phyloP scores from a whole-genome alignment of 2,797 vertebrate genomes.

The Luscinia megarhynchos region DNA sequence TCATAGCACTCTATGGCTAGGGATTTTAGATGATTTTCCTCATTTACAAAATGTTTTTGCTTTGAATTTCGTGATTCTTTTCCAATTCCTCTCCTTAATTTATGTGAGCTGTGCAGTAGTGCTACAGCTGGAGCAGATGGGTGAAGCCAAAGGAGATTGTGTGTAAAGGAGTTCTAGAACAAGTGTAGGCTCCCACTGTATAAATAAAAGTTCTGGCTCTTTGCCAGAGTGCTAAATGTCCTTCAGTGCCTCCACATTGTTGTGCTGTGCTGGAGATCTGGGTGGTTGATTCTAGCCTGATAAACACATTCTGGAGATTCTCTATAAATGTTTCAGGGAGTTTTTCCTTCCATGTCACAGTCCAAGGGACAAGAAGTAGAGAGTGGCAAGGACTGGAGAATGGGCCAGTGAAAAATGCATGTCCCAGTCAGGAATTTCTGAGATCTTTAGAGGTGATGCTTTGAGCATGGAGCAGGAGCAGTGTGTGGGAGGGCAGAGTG shows the following conservation, averaged over 20 bases:
- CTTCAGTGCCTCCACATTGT: background rate
- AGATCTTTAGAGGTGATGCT: background rate
- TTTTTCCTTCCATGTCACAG: background rate
- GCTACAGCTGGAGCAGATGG: background rate
- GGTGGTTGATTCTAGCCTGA: background rate
- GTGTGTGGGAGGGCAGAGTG: background rate
- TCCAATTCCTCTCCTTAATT: background rate
- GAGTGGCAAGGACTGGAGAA: background rate
- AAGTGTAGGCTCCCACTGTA: background rate
- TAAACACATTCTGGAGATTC: background rate
- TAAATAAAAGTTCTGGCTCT: background rate
- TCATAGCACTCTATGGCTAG: background rate
- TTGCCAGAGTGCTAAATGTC: background rate
- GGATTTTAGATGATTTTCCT: background rate
- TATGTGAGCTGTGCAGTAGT: background rate
- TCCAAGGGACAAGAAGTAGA: background rate
- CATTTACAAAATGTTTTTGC: background rate
- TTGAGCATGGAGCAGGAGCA: accelerated
- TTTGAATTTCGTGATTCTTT: background rate
- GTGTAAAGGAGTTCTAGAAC: background rate
- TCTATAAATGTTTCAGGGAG: background rate
- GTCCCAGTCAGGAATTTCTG: background rate
- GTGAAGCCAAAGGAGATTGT: background rate
- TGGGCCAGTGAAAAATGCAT: background rate
- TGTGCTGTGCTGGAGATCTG: background rate